Base-by-base conservation (phyloP, 2,113 vertebrate genomes). In the Austrofundulus limnaeus region DNA sequence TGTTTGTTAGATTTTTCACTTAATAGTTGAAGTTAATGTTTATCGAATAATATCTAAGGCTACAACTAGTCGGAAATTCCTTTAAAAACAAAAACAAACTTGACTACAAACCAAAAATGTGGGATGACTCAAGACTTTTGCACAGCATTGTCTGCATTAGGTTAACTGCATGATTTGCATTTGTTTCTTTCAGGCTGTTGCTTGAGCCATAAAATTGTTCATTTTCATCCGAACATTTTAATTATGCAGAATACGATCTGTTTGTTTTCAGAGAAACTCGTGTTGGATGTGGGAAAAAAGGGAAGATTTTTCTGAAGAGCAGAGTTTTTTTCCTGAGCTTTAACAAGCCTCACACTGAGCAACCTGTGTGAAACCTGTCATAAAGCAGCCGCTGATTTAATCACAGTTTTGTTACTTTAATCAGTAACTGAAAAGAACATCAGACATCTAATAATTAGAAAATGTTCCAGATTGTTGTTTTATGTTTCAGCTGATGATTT, bases 381-480 rank as follows among this genome's bases (percentile, higher is more conserved):
- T 49, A 2, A 41, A 38, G n/a, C 23, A 20, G 14, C 16, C 53
- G 13, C 14, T 54, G 39, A 11, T 70, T 45, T 56, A 51, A 59
- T 61, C 52, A 54, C 21, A 15, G 25, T 19, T 21, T 68, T 48
- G 53, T 43, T 25, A 0, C 10, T 47, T 3, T 61, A 63, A 71
- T 78, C 45, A 71, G 65, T 5, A 0, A 63, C 1, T 14, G 7
- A 62, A 46, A 51, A 15, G 14, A 39, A 52, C 70, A 72, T 68
- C 56, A 43, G 39, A 66, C 28, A 55, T 72, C 41, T 37, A 63
- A 67, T 74, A 25, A 71, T 43, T 46, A 58, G 21, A 59, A 72
- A 71, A 64, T 51, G 25, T 49, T 13, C 8, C 37, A 51, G 16
- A 63, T 70, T 58, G 50, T 68, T 42, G 50, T 58, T 68, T 23